These are phyloP conservation scores for Rousettus madagascariensis DNA, from an alignment of 2,797 vertebrate species.

Conservation along the genomic window DNA sequence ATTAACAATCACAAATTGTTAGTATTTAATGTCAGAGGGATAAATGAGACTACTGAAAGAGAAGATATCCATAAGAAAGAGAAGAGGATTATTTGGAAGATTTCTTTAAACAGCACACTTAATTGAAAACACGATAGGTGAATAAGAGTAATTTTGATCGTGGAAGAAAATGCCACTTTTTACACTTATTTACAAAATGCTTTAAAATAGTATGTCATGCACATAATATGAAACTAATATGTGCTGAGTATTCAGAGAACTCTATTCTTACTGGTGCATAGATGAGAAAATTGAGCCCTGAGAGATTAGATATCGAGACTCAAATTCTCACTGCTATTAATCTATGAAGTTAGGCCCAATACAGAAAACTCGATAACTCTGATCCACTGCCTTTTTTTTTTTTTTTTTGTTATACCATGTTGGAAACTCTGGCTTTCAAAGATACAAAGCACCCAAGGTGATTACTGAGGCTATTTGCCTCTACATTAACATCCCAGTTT, in stretches of 20 bases:
- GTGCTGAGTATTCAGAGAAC: not conserved
- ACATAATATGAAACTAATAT: not conserved
- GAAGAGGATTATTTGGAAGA: not conserved
- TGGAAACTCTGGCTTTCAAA: conserved; percentile 13
- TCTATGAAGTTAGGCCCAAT: not conserved
- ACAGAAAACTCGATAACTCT: not conserved
- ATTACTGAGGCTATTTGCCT: conserved; percentile 15
- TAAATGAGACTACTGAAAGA: not conserved
- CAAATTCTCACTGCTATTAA: not conserved
- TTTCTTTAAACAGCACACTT: not conserved
- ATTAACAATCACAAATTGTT: not conserved
- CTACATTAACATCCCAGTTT: not conserved
- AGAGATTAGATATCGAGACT: not conserved
- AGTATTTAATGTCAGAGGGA: not conserved
- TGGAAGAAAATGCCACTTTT: conserved; percentile 34
- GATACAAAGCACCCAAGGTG: not conserved
- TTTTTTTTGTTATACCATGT: not conserved
- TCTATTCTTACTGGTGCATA: not conserved
- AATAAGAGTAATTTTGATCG: not conserved
- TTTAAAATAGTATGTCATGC: not conserved
- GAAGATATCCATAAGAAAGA: not conserved
- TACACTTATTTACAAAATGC: not conserved
- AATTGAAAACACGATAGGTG: not conserved
- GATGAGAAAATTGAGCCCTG: not conserved
- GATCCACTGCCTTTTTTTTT: not conserved